Evolutionary conservation across 2,797 vertebrate species (phyloP).

Genomic region (Schizopygopsis malacanthus): DNA sequence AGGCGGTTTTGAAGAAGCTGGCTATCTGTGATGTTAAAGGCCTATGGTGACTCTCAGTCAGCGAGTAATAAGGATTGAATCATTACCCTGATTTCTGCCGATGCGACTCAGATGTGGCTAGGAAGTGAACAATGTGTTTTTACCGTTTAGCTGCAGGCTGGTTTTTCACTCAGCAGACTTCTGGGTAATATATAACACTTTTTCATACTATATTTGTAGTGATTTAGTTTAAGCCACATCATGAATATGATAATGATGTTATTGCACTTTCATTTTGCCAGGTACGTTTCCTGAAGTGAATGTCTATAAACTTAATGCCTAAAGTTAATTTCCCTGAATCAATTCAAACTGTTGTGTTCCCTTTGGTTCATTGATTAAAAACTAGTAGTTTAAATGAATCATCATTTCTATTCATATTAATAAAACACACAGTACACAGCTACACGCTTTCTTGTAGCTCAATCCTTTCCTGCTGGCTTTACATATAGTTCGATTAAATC

Average conservation of each 20-base stretch:
- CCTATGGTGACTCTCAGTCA: slow-evolving; percentile 25
- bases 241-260: background rate
- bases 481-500: background rate
- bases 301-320: background rate
- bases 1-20: slow-evolving; percentile 24
- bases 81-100: slow-evolving; percentile 18
- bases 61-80: slow-evolving; percentile 45
- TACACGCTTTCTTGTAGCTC: background rate
- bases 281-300: background rate
- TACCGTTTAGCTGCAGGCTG: slow-evolving; percentile 70
- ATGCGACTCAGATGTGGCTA: slow-evolving; percentile 36
- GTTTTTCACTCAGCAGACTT: slow-evolving; percentile 85
- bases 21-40: slow-evolving; percentile 53
- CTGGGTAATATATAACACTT: slow-evolving; percentile 39
- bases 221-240: background rate
- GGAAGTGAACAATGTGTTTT: slow-evolving; percentile 43
- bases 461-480: background rate
- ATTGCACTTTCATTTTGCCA: background rate
- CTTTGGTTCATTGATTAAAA: background rate
- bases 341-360: background rate
- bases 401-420: background rate
- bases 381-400: background rate
- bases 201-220: background rate
- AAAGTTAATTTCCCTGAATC: background rate
- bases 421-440: background rate